Evolutionary conservation across 37 sponge, comb jelly and placozoan species (phyloP).

Genomic region (Chondrilla cf. caribensis): DNA sequence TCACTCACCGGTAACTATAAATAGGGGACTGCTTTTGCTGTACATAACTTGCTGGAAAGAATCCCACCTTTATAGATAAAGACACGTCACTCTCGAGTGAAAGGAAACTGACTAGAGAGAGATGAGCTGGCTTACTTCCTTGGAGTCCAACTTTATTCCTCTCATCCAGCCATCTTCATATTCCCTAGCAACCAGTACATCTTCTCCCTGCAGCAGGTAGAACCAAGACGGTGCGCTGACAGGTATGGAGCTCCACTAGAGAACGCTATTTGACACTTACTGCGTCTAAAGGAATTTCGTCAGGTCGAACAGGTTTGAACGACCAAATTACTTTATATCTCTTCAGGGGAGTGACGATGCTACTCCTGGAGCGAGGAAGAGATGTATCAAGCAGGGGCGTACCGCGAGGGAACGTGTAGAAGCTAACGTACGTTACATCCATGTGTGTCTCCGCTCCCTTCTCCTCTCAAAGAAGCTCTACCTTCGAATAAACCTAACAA

Average conservation of each 20-base stretch:
- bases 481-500: too few species aligned
- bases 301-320: conserved; percentile 37
- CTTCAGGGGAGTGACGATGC: conserved; percentile 14
- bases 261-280: conserved; percentile 33
- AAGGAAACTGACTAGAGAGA: too few species aligned
- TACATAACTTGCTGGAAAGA: conserved; percentile 73
- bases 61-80: conserved; percentile 70
- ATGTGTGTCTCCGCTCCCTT: too few species aligned
- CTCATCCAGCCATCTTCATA: conserved; percentile 87
- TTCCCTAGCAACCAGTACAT: conserved; percentile 63
- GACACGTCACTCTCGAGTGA: too few species aligned
- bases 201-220: conserved; percentile 61
- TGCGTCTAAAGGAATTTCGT: conserved; percentile 53
- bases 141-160: conserved; percentile 57
- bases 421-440: too few species aligned
- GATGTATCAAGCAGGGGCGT: too few species aligned
- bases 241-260: neutral
- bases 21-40: conserved; percentile 55
- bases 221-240: neutral
- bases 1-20: conserved; percentile 54
- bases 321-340: conserved; percentile 60
- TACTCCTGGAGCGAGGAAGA: neutral
- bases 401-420: too few species aligned
- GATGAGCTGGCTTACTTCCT: conserved; percentile 37
- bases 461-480: too few species aligned